Base-by-base conservation (phyloP, 2,113 vertebrate species). In the Cairina moschata region DNA sequence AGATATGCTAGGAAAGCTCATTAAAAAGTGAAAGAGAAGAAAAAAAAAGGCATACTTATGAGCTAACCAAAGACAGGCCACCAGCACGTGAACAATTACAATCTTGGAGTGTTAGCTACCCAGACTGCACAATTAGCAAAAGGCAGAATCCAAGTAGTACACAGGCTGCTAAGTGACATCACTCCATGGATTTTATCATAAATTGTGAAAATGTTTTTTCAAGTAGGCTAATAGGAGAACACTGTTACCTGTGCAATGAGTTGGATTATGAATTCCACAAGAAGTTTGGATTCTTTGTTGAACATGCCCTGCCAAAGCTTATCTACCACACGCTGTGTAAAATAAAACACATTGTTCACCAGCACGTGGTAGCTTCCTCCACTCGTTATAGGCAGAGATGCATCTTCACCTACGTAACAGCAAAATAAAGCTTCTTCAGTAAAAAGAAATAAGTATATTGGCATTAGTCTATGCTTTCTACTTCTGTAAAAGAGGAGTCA, bases 251-350 rank as follows among this genome's bases (percentile, higher is more conserved):
- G 99, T 98, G 99, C 98, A 77, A 99, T 99, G 82, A 99, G 98
- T 97, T 99, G 99, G 96, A 99, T 99, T 63, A 99, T 99, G 97
- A 99, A 99, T 74, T 99, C 99, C 97, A 99, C 99, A 90, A 99
- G 99, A 92, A 99, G 98, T 93, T 99, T 99, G 96, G 99, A 99
- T 96, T 99, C 99, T 97, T 99, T 99, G 98, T 99, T 99, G 98
- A 99, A 99, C 99, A 99, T 99, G 90, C 99, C 99, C 98, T 99
- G 99, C 99, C 99, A 99, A 94, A 99, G 99, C 96, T 99, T 99
- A 98, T 99, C 99, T 97, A 99, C 99, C 93, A 99, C 99, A 56
- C 99, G 98, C 93, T 99, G 99, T 23, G 98, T 99, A 97, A 99
- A 99, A 97, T 99, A 99, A 98, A 99, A 99, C 67, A 99, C 99